Evolutionary conservation across 2,113 vertebrate genomes (phyloP).

Genomic region (Pollimyrus isidori): DNA sequence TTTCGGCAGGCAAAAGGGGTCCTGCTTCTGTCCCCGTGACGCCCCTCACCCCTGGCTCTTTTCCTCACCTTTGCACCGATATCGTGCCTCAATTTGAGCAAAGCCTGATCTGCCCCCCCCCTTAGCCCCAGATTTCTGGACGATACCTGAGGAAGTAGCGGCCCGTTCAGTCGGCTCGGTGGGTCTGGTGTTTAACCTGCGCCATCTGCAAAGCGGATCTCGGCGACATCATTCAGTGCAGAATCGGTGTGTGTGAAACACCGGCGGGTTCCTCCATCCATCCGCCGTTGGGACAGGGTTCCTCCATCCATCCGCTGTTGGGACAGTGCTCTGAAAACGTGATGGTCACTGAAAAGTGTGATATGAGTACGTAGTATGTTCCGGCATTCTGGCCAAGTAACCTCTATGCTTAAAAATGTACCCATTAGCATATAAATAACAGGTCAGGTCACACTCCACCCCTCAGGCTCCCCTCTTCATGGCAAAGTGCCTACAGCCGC

Average conservation of each 20-base stretch:
- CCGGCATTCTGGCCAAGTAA: neutral
- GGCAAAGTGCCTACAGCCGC: neutral
- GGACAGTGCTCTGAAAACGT: slow-evolving; percentile 16
- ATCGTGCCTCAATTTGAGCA: neutral
- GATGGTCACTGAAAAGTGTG: slow-evolving; percentile 11
- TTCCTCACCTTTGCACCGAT: neutral
- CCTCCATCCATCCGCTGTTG: neutral
- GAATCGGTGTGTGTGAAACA: slow-evolving; percentile 19
- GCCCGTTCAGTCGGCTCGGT: neutral
- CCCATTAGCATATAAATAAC: neutral
- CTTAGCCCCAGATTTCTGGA: neutral
- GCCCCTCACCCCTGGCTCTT: neutral
- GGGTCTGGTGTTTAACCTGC: neutral
- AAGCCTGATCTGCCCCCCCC: neutral
- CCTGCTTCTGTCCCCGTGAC: neutral
- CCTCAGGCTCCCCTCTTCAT: neutral
- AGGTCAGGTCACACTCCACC: neutral
- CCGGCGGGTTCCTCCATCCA: neutral
- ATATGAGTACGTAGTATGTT: neutral
- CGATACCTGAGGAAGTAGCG: neutral
- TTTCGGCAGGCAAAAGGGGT: neutral
- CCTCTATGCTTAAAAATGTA: neutral
- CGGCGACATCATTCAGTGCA: neutral
- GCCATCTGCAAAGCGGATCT: neutral
- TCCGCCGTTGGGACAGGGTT: neutral